Evolutionary conservation across 64 coral and sea anemone species (phyloP), one percentile per base, ranked within the genome.

Genomic region (Montipora capricornis): DNA sequence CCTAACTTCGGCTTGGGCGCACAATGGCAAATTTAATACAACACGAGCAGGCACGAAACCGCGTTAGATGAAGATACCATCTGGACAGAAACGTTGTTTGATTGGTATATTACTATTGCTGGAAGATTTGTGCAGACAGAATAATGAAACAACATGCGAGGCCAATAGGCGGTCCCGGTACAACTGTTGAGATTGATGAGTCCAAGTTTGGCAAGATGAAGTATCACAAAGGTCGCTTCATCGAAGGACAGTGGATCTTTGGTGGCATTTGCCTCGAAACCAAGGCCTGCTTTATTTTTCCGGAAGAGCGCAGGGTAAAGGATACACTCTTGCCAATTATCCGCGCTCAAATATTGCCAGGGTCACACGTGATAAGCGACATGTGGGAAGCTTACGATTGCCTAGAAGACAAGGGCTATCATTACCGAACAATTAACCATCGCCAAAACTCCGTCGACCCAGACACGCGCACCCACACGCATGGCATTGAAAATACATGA

Each of bases 181-280:
- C 20, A 14, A 92, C 52, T 91, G 89, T 82, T 68, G 89, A 91
- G 77, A 91, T 91, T 91, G 89, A 80, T 44, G 89, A 81, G 89
- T 91, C 89, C 78, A 91, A 73, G 78, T 91, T 91, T 83, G 89
- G 89, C 89, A 91, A 74, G 64, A 44, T 50, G 45, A 91, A 81
- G 66, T 81, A 47, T 45, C 50, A 91, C 51, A 5, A 9, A 5
- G 78, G 79, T 82, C 77, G 89, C 44, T 14, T 20, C 13, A 73
- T 81, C 45, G 77, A 91, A 70, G 89, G 78, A 70, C 77, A 91
- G 47, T 91, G 89, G 89, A 78, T 91, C 13, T 91, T 91, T 9
- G 51, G 51, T 9, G 8, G 51, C 51, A 53, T 53, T 9, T 53
- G 51, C 51, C 51, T 5, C 51, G 5, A 53, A 53, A 53, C 51